Conservation (phyloP, 1,140 invertebrate genomes). For the Trachymyrmex cornetzi region DNA sequence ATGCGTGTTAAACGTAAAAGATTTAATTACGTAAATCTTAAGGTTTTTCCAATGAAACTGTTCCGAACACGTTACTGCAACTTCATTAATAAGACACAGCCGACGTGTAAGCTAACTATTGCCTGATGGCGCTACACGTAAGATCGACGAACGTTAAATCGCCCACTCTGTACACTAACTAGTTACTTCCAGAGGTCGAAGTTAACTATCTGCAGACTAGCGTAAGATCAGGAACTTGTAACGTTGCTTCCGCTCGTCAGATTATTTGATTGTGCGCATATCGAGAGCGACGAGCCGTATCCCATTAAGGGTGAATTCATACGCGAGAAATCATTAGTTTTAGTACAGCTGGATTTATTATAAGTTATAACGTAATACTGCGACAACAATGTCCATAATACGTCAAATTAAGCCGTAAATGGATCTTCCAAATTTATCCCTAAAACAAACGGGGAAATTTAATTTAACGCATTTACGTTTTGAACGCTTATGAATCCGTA, state of each 20-base stretch:
- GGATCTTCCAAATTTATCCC: slow-evolving; percentile 29
- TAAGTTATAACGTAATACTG: slow-evolving; percentile 30
- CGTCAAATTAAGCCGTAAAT: slow-evolving; percentile 57
- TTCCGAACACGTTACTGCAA: slow-evolving; percentile 9
- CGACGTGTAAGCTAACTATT: slow-evolving; percentile 47
- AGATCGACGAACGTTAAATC: slow-evolving; percentile 59
- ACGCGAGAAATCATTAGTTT: slow-evolving; percentile 26
- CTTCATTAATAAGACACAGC: slow-evolving; percentile 44
- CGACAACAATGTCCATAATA: slow-evolving; percentile 39
- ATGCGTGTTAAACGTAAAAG: neutral
- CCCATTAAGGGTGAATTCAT: slow-evolving; percentile 56
- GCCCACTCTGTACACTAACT: slow-evolving; percentile 44
- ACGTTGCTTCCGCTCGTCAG: slow-evolving; percentile 56
- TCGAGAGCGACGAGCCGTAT: slow-evolving; percentile 55
- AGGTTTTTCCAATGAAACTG: slow-evolving; percentile 5
- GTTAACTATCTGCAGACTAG: slow-evolving; percentile 57
- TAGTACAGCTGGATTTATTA: slow-evolving; percentile 22
- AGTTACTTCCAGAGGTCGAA: slow-evolving; percentile 59
- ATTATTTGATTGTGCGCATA: slow-evolving; percentile 60
- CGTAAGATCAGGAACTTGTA: slow-evolving; percentile 57
- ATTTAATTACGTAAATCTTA: slow-evolving; percentile 12
- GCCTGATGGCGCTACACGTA: slow-evolving; percentile 39
- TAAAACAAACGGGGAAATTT: slow-evolving; percentile 52
- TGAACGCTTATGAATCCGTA: slow-evolving; percentile 45
- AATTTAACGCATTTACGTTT: slow-evolving; percentile 37